A percentile compares a stretch with the other conserved stretches of the same genome.
Conservation (phyloP, 2,113 vertebrate genomes). For the Microcebus tavaratra region DNA sequence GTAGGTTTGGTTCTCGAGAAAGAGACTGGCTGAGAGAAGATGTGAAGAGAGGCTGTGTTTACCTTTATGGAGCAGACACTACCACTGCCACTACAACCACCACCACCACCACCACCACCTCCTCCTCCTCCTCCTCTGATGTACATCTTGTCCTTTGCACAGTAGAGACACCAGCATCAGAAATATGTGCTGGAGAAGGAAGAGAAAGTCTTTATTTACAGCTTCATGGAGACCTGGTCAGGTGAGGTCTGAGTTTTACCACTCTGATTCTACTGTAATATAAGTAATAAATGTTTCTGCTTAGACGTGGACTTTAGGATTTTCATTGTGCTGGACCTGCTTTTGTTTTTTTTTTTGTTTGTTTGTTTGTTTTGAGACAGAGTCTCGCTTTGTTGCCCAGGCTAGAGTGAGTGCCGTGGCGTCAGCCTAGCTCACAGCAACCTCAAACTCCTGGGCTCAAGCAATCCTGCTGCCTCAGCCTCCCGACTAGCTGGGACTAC, state of each 20-base stretch:
- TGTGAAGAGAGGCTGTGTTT: constrained; percentile 91
- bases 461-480: too few relatives aligned
- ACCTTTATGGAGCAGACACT: constrained; percentile 87
- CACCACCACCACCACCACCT: constrained; percentile 80
- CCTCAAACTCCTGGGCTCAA: too few relatives aligned
- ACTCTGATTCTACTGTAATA: neutral
- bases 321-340: neutral
- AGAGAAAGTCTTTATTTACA: constrained; percentile 91
- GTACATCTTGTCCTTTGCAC: constrained; percentile 94
- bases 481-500: too few relatives aligned
- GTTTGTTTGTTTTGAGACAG: too few relatives aligned
- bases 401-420: too few relatives aligned
- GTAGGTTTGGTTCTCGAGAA: constrained; percentile 92
- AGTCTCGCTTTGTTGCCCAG: too few relatives aligned
- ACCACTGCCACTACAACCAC: constrained; percentile 45
- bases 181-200: constrained; percentile 91
- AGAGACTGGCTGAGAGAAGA: constrained; percentile 94
- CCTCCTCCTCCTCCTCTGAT: constrained; percentile 84
- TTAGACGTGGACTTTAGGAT: constrained; percentile 9
- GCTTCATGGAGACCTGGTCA: constrained; percentile 95
- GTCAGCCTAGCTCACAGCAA: too few relatives aligned
- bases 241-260: constrained; percentile 84
- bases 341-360: too few relatives aligned
- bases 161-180: constrained; percentile 90
- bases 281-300: neutral